A percentile compares a stretch with the other conserved stretches of the same genome.
phyloP scores from a whole-genome alignment of 2,797 vertebrate genomes.

The Gymnothorax javanicus region DNA sequence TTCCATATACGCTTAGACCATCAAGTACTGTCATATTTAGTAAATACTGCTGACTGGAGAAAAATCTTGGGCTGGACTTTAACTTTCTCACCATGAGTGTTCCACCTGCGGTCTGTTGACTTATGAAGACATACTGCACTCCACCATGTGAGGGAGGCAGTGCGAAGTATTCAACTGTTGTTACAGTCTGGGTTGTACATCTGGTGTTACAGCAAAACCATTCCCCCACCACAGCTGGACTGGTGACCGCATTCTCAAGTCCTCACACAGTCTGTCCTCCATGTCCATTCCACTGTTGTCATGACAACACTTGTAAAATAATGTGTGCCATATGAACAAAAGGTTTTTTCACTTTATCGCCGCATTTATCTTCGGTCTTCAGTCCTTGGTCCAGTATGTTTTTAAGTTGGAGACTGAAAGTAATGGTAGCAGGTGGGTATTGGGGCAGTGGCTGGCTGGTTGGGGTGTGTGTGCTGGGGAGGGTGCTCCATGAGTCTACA shows the following conservation, averaged over 20 bases:
- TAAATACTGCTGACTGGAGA: neutral
- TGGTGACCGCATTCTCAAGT: neutral
- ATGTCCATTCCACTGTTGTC: neutral
- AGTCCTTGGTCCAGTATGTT: neutral
- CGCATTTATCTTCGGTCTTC: neutral
- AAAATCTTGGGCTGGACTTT: too few relatives aligned
- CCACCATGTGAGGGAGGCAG: neutral
- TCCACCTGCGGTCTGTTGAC: neutral
- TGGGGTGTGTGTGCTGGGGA: neutral
- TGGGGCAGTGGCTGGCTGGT: neutral
- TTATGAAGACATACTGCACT: neutral
- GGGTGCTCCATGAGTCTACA: conserved; percentile 49
- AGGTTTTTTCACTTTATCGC: neutral
- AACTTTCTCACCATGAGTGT: too few relatives aligned
- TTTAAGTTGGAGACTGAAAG: neutral
- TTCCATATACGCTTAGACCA: too few relatives aligned
- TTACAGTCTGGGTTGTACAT: neutral
- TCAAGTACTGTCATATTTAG: too few relatives aligned
- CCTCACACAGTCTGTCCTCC: neutral
- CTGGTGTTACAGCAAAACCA: neutral
- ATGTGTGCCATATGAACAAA: neutral
- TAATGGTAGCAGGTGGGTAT: neutral
- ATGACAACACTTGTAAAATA: neutral
- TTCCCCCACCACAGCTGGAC: neutral
- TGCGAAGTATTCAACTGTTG: neutral